These are phyloP conservation scores for Coreoperca whiteheadi DNA, from an alignment of 2,113 vertebrate genomes.

Conservation along the genomic window DNA sequence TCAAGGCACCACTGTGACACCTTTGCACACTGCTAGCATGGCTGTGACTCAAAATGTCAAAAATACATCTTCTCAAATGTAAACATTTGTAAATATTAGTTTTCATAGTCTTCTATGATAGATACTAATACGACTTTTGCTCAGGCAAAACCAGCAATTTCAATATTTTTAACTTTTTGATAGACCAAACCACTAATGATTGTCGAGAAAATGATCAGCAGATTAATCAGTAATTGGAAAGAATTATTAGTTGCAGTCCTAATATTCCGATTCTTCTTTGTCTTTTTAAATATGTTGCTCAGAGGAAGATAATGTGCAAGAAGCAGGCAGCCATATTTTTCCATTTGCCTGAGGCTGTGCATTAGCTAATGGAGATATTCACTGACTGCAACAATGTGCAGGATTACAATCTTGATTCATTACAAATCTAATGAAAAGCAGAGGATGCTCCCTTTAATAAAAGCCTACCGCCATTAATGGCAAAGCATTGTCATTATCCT, in stretches of 20 bases:
- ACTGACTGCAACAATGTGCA: conserved; percentile 23
- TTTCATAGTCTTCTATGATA: background rate
- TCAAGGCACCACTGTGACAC: too few species aligned
- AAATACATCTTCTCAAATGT: background rate
- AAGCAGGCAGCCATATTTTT: conserved; percentile 21
- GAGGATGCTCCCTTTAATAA: conserved; percentile 45
- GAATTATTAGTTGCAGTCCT: background rate
- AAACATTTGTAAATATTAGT: background rate
- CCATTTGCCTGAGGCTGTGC: conserved; percentile 42
- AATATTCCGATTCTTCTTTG: background rate
- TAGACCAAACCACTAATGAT: background rate
- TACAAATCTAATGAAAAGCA: conserved; percentile 68
- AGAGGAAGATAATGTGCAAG: background rate
- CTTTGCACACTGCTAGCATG: too few species aligned
- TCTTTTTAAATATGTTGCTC: conserved; percentile 24
- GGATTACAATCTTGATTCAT: conserved; percentile 69
- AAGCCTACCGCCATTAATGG: conserved; percentile 30
- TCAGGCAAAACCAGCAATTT: background rate
- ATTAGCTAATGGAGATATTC: conserved; percentile 70
- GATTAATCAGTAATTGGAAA: background rate
- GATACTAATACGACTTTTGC: background rate
- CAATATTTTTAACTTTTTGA: too few species aligned
- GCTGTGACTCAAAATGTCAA: too few species aligned
- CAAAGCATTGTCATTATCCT: conserved; percentile 25
- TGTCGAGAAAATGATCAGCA: background rate